Evolutionary conservation across 2,113 vertebrate species (phyloP), one percentile per base, ranked within the genome.

Genomic region (Cervus canadensis): DNA sequence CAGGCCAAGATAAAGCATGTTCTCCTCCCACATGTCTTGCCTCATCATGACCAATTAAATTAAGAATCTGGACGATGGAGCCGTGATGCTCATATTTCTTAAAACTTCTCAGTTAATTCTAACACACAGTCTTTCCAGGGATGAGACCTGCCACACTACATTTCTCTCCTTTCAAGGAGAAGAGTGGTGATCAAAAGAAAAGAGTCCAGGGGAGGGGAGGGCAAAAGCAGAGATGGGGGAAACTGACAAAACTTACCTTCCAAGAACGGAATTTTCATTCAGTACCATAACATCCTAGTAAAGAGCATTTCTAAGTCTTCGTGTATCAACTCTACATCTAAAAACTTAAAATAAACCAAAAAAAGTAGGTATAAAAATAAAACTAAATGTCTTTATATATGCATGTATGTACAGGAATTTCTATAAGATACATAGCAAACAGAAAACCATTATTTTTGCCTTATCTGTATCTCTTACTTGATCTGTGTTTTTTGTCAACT

Each of bases 251-350:
- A 33, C 25, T 54, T 91, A 25, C 71, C 92, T 96, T 15, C 19
- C 25, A 91, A 93, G 30, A 95, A 94, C 67, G 19, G 1, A 94
- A 91, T 50, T 85, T 94, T 92, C 76, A 94, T 78, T 95, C 76
- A 91, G 36, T 50, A 30, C 13, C n/a, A 54, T 0, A 94, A 19
- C 67, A 87, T 43, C 28, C 30, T 52, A 25, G 60, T 50, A 67
- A n/a, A 93, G 71, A 92, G 78, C 16, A 81, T 57, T 64, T 91
- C 86, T 87, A 92, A 92, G 74, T 88, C 56, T 94, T 88, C n/a
- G 25, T 17, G 43, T 92, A 43, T 96, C 50, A 89, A 57, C 13
- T 79, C 62, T 86, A 21, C 17, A 87, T 52, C 17, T 74, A 36
- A 95, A 83, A 45, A 79, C 23, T 89, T 48, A 4, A 71, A 60